Conservation (phyloP, 1,140 invertebrate genomes). For the Macrocentrus cingulum region DNA sequence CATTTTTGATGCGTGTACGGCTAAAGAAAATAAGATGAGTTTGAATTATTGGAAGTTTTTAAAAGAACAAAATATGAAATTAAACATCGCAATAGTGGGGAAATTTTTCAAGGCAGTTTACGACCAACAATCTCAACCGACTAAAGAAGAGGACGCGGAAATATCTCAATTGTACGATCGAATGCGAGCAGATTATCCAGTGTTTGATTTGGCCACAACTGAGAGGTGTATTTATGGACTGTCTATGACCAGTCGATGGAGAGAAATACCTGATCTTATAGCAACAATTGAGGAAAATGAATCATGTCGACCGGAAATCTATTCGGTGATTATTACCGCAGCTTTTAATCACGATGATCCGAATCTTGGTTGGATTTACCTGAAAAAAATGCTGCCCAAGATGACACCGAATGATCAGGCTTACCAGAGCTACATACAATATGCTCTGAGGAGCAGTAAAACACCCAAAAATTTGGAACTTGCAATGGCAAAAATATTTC, state of each 20-base stretch:
- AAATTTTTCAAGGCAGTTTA: slow-evolving; percentile 8
- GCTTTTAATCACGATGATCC: slow-evolving; percentile 62
- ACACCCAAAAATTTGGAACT: slow-evolving; percentile 43
- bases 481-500: slow-evolving; percentile 57
- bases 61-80: slow-evolving; percentile 5
- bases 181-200: slow-evolving; percentile 60
- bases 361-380: slow-evolving; percentile 59
- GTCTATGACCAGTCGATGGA: slow-evolving; percentile 65
- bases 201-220: slow-evolving; percentile 62
- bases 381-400: slow-evolving; percentile 52
- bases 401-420: slow-evolving; percentile 35
- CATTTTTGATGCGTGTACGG: slow-evolving; percentile 15
- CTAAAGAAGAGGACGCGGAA: slow-evolving; percentile 54
- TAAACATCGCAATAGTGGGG: slow-evolving; percentile 7
- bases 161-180: slow-evolving; percentile 60
- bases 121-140: not conserved
- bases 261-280: slow-evolving; percentile 63
- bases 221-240: slow-evolving; percentile 64
- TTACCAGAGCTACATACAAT: slow-evolving; percentile 55
- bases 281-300: slow-evolving; percentile 58
- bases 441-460: slow-evolving; percentile 54
- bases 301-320: slow-evolving; percentile 36
- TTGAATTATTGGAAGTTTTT: slow-evolving; percentile 15
- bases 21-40: not conserved
- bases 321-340: slow-evolving; percentile 57